Percentiles rank a stretch among this genome's conserved stretches.
Conservation (phyloP, 64 coral and sea anemone genomes). For the Pocillopora damicornis region DNA sequence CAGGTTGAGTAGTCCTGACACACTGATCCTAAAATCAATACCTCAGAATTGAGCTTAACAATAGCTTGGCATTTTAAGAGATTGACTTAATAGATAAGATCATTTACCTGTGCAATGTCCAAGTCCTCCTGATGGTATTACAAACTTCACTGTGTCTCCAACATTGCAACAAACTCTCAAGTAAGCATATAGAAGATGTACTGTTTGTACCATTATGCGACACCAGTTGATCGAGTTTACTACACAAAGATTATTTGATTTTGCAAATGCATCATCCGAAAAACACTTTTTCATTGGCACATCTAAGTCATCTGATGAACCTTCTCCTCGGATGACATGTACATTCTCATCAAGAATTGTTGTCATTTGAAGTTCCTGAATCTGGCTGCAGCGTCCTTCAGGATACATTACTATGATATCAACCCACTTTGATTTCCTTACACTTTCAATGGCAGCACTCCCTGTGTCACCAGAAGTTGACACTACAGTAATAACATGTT, state of each 20-base stretch:
- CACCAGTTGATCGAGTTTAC: conserved; percentile 85
- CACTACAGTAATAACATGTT: conserved; percentile 66
- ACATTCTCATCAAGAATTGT: conserved; percentile 83
- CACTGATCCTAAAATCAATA: too few relatives aligned
- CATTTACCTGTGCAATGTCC: conserved; percentile 85
- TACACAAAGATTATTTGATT: conserved; percentile 60
- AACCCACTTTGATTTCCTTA: conserved; percentile 47
- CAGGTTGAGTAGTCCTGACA: too few relatives aligned
- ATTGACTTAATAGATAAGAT: background rate
- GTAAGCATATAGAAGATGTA: conserved; percentile 89
- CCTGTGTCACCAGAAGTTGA: conserved; percentile 91
- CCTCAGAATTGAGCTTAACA: too few relatives aligned
- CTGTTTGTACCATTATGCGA: conserved; percentile 81
- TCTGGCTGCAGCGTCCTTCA: conserved; percentile 68
- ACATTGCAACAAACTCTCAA: conserved; percentile 65
- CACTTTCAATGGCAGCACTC: conserved; percentile 92
- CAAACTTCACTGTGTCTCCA: conserved; percentile 63
- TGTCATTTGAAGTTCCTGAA: conserved; percentile 95
- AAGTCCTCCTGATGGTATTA: conserved; percentile 88
- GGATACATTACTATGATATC: conserved; percentile 87
- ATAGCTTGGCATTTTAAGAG: too few relatives aligned
- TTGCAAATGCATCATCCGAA: conserved; percentile 28
- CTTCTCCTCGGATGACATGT: conserved; percentile 69
- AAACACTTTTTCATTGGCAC: conserved; percentile 57
- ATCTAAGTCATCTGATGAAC: conserved; percentile 86